Evolutionary conservation across 2,113 vertebrate species (phyloP).

Genomic region (Axis porcinus): DNA sequence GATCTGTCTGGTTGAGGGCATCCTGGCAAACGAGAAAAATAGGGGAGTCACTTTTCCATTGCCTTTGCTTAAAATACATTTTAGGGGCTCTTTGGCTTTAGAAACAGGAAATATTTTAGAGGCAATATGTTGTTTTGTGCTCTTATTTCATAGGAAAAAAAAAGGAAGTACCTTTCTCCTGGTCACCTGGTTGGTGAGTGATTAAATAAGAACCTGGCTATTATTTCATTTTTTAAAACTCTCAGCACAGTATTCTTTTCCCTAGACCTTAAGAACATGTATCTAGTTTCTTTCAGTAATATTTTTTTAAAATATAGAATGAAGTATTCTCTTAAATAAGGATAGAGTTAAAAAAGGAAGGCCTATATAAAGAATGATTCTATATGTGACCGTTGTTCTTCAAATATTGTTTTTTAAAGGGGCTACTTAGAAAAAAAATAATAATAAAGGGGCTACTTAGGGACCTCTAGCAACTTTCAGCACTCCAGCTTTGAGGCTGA

Average conservation of each 20-base stretch:
- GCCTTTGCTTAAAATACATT: neutral
- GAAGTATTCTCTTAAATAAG: constrained; percentile 13
- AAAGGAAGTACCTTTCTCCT: neutral
- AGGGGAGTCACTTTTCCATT: neutral
- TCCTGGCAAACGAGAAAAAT: neutral
- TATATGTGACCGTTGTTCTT: neutral
- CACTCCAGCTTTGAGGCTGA: neutral
- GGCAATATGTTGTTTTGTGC: neutral
- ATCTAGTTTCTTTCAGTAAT: neutral
- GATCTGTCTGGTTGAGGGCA: neutral
- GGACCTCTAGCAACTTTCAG: neutral
- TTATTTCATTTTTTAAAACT: neutral
- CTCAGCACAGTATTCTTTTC: neutral
- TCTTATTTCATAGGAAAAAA: neutral
- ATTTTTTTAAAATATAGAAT: neutral
- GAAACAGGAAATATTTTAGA: neutral
- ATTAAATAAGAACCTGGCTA: neutral
- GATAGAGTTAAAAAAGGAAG: constrained; percentile 16
- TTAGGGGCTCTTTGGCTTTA: neutral
- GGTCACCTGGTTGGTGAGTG: neutral
- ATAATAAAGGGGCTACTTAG: neutral
- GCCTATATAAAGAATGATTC: neutral
- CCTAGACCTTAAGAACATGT: neutral
- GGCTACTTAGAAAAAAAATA: neutral
- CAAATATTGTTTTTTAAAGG: neutral